phyloP scores from a whole-genome alignment of 2,888 invertebrate species.

The Dioctria linearis region DNA sequence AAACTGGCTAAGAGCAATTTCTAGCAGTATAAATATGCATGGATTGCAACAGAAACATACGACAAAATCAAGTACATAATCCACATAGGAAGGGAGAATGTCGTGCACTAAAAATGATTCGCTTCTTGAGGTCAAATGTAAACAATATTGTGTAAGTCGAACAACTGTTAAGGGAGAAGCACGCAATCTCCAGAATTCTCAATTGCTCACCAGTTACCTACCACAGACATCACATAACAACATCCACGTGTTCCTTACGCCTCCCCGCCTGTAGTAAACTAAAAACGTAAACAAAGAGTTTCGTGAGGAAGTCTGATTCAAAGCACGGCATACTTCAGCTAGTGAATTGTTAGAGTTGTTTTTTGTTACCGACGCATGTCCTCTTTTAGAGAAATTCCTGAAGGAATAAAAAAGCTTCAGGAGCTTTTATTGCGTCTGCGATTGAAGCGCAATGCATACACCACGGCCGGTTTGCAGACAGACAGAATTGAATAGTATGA shows the following conservation, averaged over 20 bases:
- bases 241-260: slow-evolving; percentile 26
- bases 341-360: background rate
- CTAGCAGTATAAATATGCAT: background rate
- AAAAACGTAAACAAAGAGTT: slow-evolving; percentile 44
- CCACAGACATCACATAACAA: background rate
- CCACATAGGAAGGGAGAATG: background rate
- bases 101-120: no score
- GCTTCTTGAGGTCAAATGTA: slow-evolving; percentile 11
- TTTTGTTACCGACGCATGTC: slow-evolving; percentile 24
- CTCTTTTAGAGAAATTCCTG: slow-evolving; percentile 2
- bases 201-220: background rate
- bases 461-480: slow-evolving; percentile 32
- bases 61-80: background rate
- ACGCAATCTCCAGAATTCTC: slow-evolving; percentile 15
- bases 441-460: slow-evolving; percentile 27
- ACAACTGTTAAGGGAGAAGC: slow-evolving; percentile 4
- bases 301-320: slow-evolving; percentile 27
- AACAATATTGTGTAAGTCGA: slow-evolving; percentile 27
- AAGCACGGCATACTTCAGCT: slow-evolving; percentile 24
- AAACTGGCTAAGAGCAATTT: background rate
- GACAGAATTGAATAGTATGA: slow-evolving; percentile 13
- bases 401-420: slow-evolving; percentile 14
- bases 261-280: background rate
- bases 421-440: slow-evolving; percentile 36
- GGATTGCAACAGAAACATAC: background rate